phyloP scores from a whole-genome alignment of 2,888 invertebrate species.

The Cinara cedri region DNA sequence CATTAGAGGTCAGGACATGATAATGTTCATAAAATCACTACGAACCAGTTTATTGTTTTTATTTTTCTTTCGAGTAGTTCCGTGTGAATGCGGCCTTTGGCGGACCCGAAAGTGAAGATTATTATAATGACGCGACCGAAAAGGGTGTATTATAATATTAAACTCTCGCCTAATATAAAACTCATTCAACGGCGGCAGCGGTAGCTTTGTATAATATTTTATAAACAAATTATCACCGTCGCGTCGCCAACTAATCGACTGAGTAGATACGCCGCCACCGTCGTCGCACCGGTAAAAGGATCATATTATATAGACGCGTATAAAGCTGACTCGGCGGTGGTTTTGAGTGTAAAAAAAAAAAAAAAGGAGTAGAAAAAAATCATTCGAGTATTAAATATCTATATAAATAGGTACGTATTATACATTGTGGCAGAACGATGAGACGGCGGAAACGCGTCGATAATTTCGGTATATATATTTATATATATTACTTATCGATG shows the following conservation, averaged over 20 bases:
- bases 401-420: neutral
- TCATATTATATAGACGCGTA: neutral
- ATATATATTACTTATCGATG: no score
- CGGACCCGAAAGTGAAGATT: no score
- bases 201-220: slow-evolving; percentile 24
- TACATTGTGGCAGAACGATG: neutral
- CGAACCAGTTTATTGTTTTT: no score
- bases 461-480: slow-evolving; percentile 16
- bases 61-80: no score
- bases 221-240: slow-evolving; percentile 32
- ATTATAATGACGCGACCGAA: no score
- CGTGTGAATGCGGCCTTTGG: no score
- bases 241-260: slow-evolving; percentile 39
- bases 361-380: neutral
- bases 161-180: no score
- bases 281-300: slow-evolving; percentile 35
- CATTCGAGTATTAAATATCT: slow-evolving; percentile 13
- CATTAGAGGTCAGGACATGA: no score
- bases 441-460: slow-evolving; percentile 37
- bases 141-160: no score
- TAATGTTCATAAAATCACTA: no score
- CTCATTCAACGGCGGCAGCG: neutral
- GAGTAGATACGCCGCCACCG: slow-evolving; percentile 42
- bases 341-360: neutral
- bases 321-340: slow-evolving; percentile 43